Base-by-base conservation (phyloP, 1,140 invertebrate species). In the Geopemphigus sp. region DNA sequence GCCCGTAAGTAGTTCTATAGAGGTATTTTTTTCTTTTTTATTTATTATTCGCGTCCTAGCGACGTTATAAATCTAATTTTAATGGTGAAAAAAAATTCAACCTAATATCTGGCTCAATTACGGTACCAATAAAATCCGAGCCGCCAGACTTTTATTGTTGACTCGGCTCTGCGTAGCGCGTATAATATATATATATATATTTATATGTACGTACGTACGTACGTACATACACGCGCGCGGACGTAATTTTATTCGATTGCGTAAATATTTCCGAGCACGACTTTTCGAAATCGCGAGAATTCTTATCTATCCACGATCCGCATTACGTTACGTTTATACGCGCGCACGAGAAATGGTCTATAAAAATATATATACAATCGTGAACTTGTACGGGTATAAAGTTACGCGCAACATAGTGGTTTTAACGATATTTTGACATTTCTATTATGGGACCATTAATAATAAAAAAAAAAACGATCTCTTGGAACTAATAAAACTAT, bases 1-100 rank as follows among this genome's bases (percentile, higher is more conserved):
- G 54, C 50, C 24, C 5, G 50, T n/a, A 72, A 10, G 14, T n/a
- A 19, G 32, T 29, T 4, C 11, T 54, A 29, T 54, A 17, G 47
- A 72, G 17, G n/a, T 66, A 39, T 64, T 63, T 15, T 59, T n/a
- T 64, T 50, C 15, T 45, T 66, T 24, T 66, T 17, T 17, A 64
- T 64, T 24, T 68, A 68, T 68, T 50, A 50, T 68, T 68, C 29
- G 66, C 66, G 45, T 68, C 24, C 19, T 15, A 8, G 8, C 68
- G 54, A 53, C 68, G 50, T 72, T 54, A 32, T 72, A 72, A 72
- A 72, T 72, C 68, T 72, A 72, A 72, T 54, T 72, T 72, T 29
- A 54, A 72, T 72, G 47, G 26, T 72, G 54, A 72, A 72, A 70
- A 70, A 72, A 72, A 19, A 72, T 54, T 53, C 68, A 29, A 72